These are phyloP conservation scores for Sycophila texana DNA, from an alignment of 2,888 invertebrate species.

Conservation along the genomic window DNA sequence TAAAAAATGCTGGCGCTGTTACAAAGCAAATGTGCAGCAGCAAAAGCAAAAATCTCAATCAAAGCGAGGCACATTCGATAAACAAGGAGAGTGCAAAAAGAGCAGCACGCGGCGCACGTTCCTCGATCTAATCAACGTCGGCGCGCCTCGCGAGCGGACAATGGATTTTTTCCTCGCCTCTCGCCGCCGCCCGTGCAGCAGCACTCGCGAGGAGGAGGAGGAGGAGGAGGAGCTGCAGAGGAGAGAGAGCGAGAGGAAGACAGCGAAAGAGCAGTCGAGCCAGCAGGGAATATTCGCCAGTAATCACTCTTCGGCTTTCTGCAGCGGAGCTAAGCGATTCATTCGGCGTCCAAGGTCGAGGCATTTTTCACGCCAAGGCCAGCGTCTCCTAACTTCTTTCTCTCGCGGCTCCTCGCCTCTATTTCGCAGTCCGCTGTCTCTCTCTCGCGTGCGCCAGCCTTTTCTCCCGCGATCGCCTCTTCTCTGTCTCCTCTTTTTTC, in stretches of 20 bases:
- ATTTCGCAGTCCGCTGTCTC: not conserved
- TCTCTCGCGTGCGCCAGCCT: slow-evolving; percentile 15
- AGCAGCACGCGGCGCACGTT: slow-evolving; percentile 11
- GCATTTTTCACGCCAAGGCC: slow-evolving; percentile 61
- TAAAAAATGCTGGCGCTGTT: not conserved
- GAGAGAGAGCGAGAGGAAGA: slow-evolving; percentile 26
- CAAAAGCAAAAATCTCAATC: slow-evolving; percentile 40
- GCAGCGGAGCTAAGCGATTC: slow-evolving; percentile 55
- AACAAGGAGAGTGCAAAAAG: slow-evolving; percentile 34
- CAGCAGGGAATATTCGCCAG: slow-evolving; percentile 53
- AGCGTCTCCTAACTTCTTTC: slow-evolving; percentile 40
- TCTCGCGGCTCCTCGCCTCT: slow-evolving; percentile 2
- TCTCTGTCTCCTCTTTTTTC: slow-evolving; percentile 21
- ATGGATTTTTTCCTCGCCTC: slow-evolving; percentile 45
- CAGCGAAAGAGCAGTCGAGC: slow-evolving; percentile 38
- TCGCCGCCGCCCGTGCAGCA: slow-evolving; percentile 9
- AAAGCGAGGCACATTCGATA: slow-evolving; percentile 25
- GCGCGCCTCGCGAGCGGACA: slow-evolving; percentile 29
- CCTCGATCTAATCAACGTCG: slow-evolving; percentile 48
- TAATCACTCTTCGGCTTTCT: slow-evolving; percentile 56
- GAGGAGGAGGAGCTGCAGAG: not conserved
- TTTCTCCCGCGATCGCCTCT: not conserved
- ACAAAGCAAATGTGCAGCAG: not conserved
- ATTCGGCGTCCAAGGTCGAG: slow-evolving; percentile 57
- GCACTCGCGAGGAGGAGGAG: not conserved